These are phyloP conservation scores for Apotomis turbidana DNA, from an alignment of 2,888 invertebrate species.

Conservation along the genomic window DNA sequence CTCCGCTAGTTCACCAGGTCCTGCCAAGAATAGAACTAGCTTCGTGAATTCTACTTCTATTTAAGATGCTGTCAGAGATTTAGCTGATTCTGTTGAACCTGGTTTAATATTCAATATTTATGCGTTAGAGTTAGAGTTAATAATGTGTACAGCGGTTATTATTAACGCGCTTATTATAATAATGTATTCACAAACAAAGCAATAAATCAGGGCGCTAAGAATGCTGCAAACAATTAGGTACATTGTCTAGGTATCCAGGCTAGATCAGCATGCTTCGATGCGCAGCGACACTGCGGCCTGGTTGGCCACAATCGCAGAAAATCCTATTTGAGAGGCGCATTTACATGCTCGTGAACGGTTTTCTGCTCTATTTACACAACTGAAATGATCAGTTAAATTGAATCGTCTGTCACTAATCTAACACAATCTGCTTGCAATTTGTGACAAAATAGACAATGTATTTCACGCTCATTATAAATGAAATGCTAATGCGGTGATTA, in stretches of 20 bases:
- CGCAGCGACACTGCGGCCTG: slow-evolving; percentile 57
- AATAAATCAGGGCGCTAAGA: slow-evolving; percentile 58
- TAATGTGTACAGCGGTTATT: slow-evolving; percentile 32
- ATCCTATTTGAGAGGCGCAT: slow-evolving; percentile 64
- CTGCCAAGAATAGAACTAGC: slow-evolving; percentile 36
- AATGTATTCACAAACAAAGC: slow-evolving; percentile 54
- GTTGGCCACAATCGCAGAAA: slow-evolving; percentile 69
- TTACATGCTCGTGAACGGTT: slow-evolving; percentile 66
- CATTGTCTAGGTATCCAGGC: slow-evolving; percentile 60
- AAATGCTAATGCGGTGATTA: slow-evolving; percentile 60
- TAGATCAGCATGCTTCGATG: slow-evolving; percentile 68
- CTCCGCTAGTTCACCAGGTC: slow-evolving; percentile 35
- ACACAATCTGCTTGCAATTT: slow-evolving; percentile 58
- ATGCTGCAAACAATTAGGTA: slow-evolving; percentile 61
- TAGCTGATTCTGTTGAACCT: slow-evolving; percentile 14
- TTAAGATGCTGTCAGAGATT: slow-evolving; percentile 10
- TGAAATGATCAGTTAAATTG: slow-evolving; percentile 75
- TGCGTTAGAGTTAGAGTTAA: slow-evolving; percentile 15
- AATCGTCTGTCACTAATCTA: slow-evolving; percentile 67
- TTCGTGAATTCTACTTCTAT: slow-evolving; percentile 8
- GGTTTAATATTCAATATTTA: slow-evolving; percentile 17
- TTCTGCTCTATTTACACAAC: slow-evolving; percentile 75
- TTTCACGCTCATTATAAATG: slow-evolving; percentile 60
- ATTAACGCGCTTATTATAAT: slow-evolving; percentile 44
- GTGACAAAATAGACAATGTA: slow-evolving; percentile 55